These are phyloP conservation scores for Choloepus hoffmanni DNA, from an alignment of 2,113 vertebrate genomes.

Conservation along the genomic window DNA sequence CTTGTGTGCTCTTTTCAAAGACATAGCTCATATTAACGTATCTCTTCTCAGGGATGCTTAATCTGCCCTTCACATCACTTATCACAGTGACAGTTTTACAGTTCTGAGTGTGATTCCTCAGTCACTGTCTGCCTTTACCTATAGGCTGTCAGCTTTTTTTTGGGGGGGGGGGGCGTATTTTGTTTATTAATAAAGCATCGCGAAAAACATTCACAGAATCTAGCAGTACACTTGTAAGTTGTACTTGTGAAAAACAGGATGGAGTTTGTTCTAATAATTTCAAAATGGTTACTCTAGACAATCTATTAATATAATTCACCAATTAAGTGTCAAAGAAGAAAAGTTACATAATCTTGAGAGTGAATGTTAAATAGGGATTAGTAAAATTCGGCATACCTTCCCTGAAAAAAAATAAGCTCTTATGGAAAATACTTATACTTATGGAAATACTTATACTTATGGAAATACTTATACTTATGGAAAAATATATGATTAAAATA, in stretches of 20 bases:
- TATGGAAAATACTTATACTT: too few relatives aligned
- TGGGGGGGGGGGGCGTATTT: not conserved
- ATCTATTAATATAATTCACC: too few relatives aligned
- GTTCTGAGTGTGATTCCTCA: constrained; percentile 41
- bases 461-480: too few relatives aligned
- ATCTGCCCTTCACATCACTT: constrained; percentile 39
- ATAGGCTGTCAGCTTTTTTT: not conserved
- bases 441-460: too few relatives aligned
- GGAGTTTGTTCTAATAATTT: not conserved
- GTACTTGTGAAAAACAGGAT: not conserved
- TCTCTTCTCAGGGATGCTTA: not conserved
- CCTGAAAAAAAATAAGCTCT: too few relatives aligned
- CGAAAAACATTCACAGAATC: not conserved
- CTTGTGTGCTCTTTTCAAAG: constrained; percentile 28
- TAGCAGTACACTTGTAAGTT: not conserved
- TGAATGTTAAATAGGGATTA: too few relatives aligned
- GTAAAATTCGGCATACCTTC: too few relatives aligned
- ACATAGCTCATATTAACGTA: not conserved
- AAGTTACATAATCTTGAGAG: too few relatives aligned
- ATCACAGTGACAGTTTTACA: not conserved
- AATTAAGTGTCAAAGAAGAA: too few relatives aligned
- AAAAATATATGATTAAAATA: too few relatives aligned
- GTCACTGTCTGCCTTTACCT: constrained; percentile 19
- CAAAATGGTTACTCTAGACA: not conserved
- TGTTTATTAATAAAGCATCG: too few relatives aligned